phyloP scores from a whole-genome alignment of 1,140 invertebrate species.

The Homarus americanus region DNA sequence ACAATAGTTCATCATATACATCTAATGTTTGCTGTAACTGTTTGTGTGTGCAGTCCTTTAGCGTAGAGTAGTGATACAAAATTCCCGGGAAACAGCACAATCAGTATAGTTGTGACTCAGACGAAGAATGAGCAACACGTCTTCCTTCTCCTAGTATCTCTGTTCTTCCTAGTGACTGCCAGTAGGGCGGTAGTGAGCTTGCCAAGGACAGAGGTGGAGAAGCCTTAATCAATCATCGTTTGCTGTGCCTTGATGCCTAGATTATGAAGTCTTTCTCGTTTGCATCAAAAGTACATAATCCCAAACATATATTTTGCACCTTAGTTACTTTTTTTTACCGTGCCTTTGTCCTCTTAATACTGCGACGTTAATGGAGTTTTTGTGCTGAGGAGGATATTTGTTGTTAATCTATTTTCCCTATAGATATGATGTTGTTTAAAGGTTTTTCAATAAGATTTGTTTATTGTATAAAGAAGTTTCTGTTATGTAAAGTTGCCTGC shows the following conservation, averaged over 20 bases:
- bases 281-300: no score
- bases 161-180: neutral
- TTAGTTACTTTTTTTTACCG: neutral
- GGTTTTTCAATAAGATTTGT: no score
- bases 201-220: neutral
- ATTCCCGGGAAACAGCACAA: neutral
- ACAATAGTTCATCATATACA: no score
- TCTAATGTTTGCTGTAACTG: no score
- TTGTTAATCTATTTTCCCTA: no score
- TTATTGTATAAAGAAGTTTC: no score
- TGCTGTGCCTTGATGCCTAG: neutral
- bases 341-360: neutral
- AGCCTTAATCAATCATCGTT: neutral
- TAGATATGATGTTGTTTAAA: no score
- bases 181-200: neutral
- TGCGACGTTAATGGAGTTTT: no score
- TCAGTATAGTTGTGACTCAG: neutral
- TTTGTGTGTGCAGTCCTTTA: no score
- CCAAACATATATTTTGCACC: neutral
- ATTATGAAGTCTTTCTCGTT: neutral
- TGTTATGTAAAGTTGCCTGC: no score
- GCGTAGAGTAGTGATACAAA: neutral
- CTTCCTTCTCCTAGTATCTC: conserved; percentile 2
- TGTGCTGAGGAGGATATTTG: no score
- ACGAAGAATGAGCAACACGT: neutral